Base-by-base conservation (phyloP, 2,888 invertebrate genomes). In the Heliothis peltigera region DNA sequence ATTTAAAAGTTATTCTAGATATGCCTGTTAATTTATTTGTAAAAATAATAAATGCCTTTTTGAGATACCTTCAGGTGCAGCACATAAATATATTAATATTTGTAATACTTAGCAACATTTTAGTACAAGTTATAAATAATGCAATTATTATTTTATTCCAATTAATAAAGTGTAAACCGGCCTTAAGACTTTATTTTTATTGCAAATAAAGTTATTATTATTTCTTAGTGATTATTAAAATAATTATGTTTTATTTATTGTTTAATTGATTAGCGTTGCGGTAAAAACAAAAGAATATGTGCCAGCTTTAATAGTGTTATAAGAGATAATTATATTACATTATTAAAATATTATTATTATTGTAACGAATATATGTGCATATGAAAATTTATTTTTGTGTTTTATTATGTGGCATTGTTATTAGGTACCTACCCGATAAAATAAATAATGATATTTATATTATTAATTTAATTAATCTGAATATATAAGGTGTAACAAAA, bases 301-400 rank as follows among this genome's bases (percentile, higher is more conserved):
- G 89, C 89, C 93, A 94, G 94, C 94, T 94, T 94, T 94, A 94
- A 94, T 94, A 94, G 94, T 82, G 70, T 84, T 81, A 70, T 93
- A 94, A 94, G 94, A 86, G 81, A 89, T 74, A 77, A 81, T 88
- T 88, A 85, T 84, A 88, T 87, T 86, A 86, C 79, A 89, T 85
- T 89, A 91, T 89, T 86, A 80, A 87, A 88, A 65, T 87, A 81
- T 77, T 76, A 89, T 44, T 59, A 62, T 88, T 87, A 91, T 89
- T 92, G 89, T 92, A 92, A 89, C 84, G 83, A 92, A 88, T 93
- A 94, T 90, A 94, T 94, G 94, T 94, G 94, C 92, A 93, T 90
- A 91, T 89, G 83, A 88, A 89, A 86, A 80, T 52, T 63, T 32
- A 52, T n/a, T 39, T 56, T 35, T 8, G n/a, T 42, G 32, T 67